These are phyloP conservation scores for Chrysomallon squamiferum DNA, from an alignment of 1,140 invertebrate species.

Conservation along the genomic window DNA sequence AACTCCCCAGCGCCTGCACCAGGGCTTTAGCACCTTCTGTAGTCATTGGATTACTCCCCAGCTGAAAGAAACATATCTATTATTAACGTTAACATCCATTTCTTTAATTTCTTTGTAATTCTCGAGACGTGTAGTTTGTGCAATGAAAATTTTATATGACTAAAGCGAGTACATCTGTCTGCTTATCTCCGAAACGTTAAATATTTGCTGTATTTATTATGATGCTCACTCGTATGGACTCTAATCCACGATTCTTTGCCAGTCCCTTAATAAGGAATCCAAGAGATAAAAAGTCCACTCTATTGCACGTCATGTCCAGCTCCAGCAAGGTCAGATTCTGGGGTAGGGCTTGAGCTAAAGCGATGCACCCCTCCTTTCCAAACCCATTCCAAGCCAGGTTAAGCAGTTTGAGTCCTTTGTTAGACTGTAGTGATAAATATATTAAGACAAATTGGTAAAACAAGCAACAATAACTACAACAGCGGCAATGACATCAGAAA, in stretches of 20 bases:
- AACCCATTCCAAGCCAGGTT: conserved; percentile 59
- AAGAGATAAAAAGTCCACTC: conserved; percentile 44
- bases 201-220: too few species aligned
- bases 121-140: too few species aligned
- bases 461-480: too few species aligned
- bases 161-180: too few species aligned
- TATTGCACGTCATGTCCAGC: conserved; percentile 48
- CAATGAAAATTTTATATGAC: too few species aligned
- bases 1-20: conserved; percentile 27
- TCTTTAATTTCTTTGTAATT: too few species aligned
- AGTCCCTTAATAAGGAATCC: conserved; percentile 42
- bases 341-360: conserved; percentile 36
- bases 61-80: conserved; percentile 25
- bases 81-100: too few species aligned
- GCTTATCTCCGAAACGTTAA: too few species aligned
- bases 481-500: too few species aligned
- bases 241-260: conserved; percentile 30
- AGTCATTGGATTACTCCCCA: conserved; percentile 48
- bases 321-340: conserved; percentile 37
- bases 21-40: conserved; percentile 48
- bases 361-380: conserved; percentile 49
- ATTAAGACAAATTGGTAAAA: not conserved
- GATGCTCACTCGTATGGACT: conserved; percentile 33
- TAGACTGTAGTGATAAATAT: conserved; percentile 24
- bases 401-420: conserved; percentile 32